Percentiles rank a stretch among this genome's conserved stretches.
These are phyloP conservation scores for Chaenogobius annularis DNA, from an alignment of 2,113 vertebrate species.

Conservation along the genomic window DNA sequence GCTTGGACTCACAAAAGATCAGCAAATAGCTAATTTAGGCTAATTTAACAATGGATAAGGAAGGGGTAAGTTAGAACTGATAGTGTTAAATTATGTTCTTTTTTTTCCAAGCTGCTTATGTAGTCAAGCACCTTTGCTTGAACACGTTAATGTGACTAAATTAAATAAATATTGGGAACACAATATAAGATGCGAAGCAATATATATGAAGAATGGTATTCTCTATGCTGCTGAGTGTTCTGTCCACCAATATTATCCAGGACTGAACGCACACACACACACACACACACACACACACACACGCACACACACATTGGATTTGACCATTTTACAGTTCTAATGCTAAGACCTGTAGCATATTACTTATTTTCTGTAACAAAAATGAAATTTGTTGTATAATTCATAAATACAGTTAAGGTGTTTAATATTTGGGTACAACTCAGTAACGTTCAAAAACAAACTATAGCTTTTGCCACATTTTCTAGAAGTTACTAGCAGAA, in stretches of 20 bases:
- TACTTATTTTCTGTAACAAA: too few relatives aligned
- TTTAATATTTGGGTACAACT: not conserved
- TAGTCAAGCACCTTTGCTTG: not conserved
- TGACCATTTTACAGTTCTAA: too few relatives aligned
- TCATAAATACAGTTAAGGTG: too few relatives aligned
- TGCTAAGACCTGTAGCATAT: too few relatives aligned
- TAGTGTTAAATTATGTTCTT: not conserved
- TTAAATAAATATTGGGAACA: not conserved
- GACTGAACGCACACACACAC: too few relatives aligned
- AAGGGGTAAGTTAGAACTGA: not conserved
- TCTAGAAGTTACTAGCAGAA: slow-evolving; percentile 18
- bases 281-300: too few relatives aligned
- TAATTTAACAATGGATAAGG: not conserved
- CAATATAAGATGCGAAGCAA: not conserved
- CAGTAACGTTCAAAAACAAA: slow-evolving; percentile 7
- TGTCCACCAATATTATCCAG: too few relatives aligned
- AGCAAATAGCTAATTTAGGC: not conserved
- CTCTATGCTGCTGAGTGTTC: too few relatives aligned
- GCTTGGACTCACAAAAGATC: slow-evolving; percentile 5
- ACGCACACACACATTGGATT: too few relatives aligned
- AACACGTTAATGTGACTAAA: not conserved
- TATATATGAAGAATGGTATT: not conserved
- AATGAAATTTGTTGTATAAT: too few relatives aligned
- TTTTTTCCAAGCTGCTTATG: not conserved
- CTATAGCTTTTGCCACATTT: slow-evolving; percentile 18